Base-by-base conservation (phyloP, 2,888 invertebrate species). In the Branchipolynoe longqiensis region DNA sequence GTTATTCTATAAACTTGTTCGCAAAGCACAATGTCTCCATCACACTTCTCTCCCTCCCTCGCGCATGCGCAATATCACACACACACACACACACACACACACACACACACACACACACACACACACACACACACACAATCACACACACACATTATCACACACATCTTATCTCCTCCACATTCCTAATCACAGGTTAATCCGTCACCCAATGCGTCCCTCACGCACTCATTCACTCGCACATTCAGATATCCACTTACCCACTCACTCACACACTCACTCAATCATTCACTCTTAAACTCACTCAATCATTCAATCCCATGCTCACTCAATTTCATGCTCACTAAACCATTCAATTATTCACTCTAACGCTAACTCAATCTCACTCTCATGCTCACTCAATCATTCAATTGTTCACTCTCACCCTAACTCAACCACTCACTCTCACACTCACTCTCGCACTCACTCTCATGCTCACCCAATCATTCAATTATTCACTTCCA, bases 231-330 rank as follows among this genome's bases (percentile, higher is more conserved):
- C 62, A 25, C 62, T 69, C 69, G 22, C 69, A 38, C 69, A 38
- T 38, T 69, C 69, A 69, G 36, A 38, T 38, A 69, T 38, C 38
- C 69, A 69, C 69, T 69, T 38, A 69, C 69, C 38, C 69, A 69
- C 69, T 82, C 82, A 82, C 82, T 82, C 82, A 82, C 82, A 58
- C 69, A 69, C 69, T 69, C 82, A 82, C 82, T 82, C 82, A 82
- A 58, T 82, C 82, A 82, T 59, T 82, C 82, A 82, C 59, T 82
- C 82, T 58, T 59, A 58, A 58, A 82, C 82, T 58, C 82, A 82
- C 58, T 82, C 82, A 58, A 58, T 82, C 82, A 82, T 59, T 82
- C 82, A 82, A 58, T 58, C 82, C n/a, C n/a, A n/a, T n/a, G n/a
- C n/a, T n/a, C n/a, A n/a, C n/a, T n/a, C n/a, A n/a, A n/a, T n/a